Base-by-base conservation (phyloP, 2,888 invertebrate genomes). In the Brachyopa scutellaris region DNA sequence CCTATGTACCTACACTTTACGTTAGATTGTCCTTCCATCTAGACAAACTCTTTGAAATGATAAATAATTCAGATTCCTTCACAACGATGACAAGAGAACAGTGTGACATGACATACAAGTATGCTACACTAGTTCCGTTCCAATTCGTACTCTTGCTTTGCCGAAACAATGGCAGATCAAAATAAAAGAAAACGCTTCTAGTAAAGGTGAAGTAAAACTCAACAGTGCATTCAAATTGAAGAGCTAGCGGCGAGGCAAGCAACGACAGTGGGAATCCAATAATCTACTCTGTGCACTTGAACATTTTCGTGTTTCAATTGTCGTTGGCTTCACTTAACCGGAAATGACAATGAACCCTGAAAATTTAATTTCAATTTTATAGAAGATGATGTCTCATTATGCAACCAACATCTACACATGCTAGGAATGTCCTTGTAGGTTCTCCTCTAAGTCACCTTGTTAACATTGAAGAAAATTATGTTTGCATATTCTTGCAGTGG, bases 11-110 rank as follows among this genome's bases (percentile, higher is more conserved):
- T 31, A 7, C n/a, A 13, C 3, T 64, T 6, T 5, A 38, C 3
- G 40, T 13, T 19, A 23, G n/a, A 62, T 26, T 45, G 33, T 26
- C 72, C 9, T 36, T 62, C 33, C 33, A 53, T 17, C 6, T 17
- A 72, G 42, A 62, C 42, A 17, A 33, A 40, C 17, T 72, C 13
- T 53, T 72, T 26, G 29, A 21, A 62, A 53, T 23, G 21, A 38
- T 73, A 53, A 73, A 62, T 53, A 55, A 42, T 51, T 31, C 40
- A 53, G 15, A 51, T 64, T 38, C 29, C 64, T 42, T 64, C 19
- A 38, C 29, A 49, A 33, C 15, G 23, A 5, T 23, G 21, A 5
- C 3, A 5, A 2, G 11, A 21, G n/a, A 1, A 9, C 23, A n/a
- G 51, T 15, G 23, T 11, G 23, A 6, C n/a, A 9, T 11, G 4